Percentiles rank a stretch among this genome's conserved stretches.
phyloP scores from a whole-genome alignment of 2,113 vertebrate genomes.

The Amblyopsis rosae region DNA sequence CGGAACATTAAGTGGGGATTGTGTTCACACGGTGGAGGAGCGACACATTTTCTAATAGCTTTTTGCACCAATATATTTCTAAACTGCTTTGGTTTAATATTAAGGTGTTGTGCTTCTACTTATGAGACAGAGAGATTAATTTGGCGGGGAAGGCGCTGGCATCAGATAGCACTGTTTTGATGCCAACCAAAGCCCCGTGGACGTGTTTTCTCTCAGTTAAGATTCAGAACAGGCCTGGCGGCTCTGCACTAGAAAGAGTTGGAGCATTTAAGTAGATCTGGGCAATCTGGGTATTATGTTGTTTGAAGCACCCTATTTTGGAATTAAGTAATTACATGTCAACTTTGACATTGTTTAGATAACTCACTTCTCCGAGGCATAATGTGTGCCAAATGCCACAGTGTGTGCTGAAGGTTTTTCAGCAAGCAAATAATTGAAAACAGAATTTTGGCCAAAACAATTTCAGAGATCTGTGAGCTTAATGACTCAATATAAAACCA shows the following conservation, averaged over 20 bases:
- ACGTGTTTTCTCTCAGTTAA: not conserved
- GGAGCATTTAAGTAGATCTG: not conserved
- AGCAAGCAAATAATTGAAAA: not conserved
- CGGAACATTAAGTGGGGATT: not conserved
- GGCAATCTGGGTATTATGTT: not conserved
- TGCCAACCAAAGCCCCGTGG: not conserved
- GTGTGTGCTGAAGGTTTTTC: not conserved
- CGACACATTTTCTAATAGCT: not conserved
- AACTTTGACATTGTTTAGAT: not conserved
- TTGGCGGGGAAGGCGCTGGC: not conserved
- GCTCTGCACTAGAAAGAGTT: too few species aligned
- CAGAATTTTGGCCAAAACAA: not conserved
- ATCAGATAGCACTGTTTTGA: not conserved
- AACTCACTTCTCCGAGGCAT: not conserved
- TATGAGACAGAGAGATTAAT: not conserved
- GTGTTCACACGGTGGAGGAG: not conserved
- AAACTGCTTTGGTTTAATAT: too few species aligned
- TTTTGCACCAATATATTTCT: too few species aligned
- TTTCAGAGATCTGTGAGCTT: not conserved
- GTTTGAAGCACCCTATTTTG: not conserved
- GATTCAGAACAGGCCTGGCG: not conserved
- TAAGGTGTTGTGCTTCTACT: not conserved
- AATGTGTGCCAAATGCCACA: not conserved
- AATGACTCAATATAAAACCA: not conserved
- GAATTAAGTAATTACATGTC: not conserved